phyloP scores from a whole-genome alignment of 2,113 vertebrate species.

The Puma concolor region DNA sequence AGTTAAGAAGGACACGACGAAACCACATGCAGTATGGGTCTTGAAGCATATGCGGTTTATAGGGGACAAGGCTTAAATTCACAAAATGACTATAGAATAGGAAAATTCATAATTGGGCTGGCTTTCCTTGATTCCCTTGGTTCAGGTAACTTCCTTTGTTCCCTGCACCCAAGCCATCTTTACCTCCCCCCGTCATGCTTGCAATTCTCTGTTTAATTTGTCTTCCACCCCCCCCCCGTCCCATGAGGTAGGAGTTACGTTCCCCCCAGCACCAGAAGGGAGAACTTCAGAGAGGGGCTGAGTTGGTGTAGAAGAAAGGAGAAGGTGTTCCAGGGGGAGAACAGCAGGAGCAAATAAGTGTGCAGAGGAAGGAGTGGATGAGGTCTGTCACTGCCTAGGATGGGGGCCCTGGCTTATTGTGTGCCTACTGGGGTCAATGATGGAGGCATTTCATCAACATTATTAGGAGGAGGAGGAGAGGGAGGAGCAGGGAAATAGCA shows the following conservation, averaged over 20 bases:
- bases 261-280: not conserved
- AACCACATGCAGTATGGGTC: not conserved
- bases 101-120: not conserved
- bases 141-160: not conserved
- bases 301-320: not conserved
- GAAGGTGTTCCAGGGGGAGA: not conserved
- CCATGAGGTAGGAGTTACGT: not conserved
- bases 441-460: not conserved
- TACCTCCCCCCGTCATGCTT: not conserved
- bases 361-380: not conserved
- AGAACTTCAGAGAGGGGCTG: not conserved
- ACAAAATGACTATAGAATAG: not conserved
- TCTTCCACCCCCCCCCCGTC: not conserved
- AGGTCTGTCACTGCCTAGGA: not conserved
- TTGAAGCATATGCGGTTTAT: not conserved
- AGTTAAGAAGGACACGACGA: not conserved
- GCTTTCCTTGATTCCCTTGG: not conserved
- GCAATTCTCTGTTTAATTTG: not conserved
- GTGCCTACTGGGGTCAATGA: not conserved
- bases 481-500: not conserved
- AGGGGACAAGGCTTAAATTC: not conserved
- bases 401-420: not conserved
- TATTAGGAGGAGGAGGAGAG: not conserved
- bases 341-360: accelerated
- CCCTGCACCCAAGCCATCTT: not conserved